Evolutionary conservation across 2,888 invertebrate genomes (phyloP), one percentile per base, ranked within the genome.

Genomic region (Cantharis rustica): DNA sequence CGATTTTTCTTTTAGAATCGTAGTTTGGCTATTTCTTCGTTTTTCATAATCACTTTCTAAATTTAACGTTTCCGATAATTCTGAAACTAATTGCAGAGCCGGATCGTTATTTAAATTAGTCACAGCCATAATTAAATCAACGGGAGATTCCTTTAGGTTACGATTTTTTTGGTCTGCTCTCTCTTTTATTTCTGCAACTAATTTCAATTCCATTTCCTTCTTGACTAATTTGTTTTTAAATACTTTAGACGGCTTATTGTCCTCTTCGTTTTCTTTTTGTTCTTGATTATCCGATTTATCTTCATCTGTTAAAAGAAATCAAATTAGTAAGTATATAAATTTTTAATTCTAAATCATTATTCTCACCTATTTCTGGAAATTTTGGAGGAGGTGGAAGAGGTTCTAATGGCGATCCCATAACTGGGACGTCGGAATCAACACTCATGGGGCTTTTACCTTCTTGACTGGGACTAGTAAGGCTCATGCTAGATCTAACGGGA

Each of bases 101-200:
- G 96, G 96, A 87, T 95, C 95, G 81, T 90, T 87, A 77, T 91
- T 89, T 87, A 90, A 89, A 47, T 89, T 86, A 79, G 91, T 90
- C 89, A 89, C 89, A 69, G 90, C 86, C 84, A 86, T 82, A 86
- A 85, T 76, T 64, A 84, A 83, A 80, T 87, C 87, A 74, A 89
- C 88, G 68, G 91, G 90, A 71, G 91, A 91, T 84, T 91, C 92
- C 85, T 90, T 90, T 20, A 84, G 85, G 77, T 90, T 89, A 76
- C 90, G 90, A 76, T 90, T 90, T 84, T 93, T 93, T 82, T 91
- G 91, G 83, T 94, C 93, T 11, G 94, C 93, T 73, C 93, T 90
- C 85, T 95, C 95, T 86, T 95, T 95, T 75, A 96, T 95, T 87
- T 96, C 96, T 5, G 95, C 94, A 68, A 95, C 94, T 23, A 95